These are phyloP conservation scores for Ibidorhyncha struthersii DNA, from an alignment of 2,113 vertebrate species.

Conservation along the genomic window DNA sequence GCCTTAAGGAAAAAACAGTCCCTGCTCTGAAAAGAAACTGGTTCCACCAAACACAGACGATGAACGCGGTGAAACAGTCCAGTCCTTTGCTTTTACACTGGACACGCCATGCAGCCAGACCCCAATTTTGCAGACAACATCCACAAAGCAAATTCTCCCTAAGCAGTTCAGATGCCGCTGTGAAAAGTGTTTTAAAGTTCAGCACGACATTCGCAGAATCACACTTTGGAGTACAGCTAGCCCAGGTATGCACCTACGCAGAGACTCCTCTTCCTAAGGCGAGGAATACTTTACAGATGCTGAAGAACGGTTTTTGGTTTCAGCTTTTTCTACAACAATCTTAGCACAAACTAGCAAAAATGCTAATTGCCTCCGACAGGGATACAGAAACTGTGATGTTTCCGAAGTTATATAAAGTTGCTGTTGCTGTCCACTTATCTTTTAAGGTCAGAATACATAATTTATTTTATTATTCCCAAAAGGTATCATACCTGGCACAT, in stretches of 20 bases:
- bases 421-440: background rate
- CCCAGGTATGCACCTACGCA: accelerated
- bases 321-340: background rate
- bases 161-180: too few species aligned
- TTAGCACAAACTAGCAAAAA: background rate
- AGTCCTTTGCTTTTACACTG: background rate
- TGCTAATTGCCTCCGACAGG: accelerated
- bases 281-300: background rate
- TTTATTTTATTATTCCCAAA: background rate
- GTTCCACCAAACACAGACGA: background rate
- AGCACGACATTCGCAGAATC: background rate
- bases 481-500: background rate
- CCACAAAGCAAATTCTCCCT: background rate
- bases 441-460: background rate
- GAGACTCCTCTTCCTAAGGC: background rate
- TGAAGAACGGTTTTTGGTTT: background rate
- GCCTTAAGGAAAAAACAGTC: background rate
- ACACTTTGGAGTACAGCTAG: background rate
- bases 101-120: background rate
- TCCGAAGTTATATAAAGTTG: background rate
- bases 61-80: background rate
- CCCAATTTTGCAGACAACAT: background rate
- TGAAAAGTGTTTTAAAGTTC: too few species aligned
- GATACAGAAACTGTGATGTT: background rate
- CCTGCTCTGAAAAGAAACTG: background rate